phyloP scores from a whole-genome alignment of 1,140 invertebrate species.

The Drosophila littoralis region DNA sequence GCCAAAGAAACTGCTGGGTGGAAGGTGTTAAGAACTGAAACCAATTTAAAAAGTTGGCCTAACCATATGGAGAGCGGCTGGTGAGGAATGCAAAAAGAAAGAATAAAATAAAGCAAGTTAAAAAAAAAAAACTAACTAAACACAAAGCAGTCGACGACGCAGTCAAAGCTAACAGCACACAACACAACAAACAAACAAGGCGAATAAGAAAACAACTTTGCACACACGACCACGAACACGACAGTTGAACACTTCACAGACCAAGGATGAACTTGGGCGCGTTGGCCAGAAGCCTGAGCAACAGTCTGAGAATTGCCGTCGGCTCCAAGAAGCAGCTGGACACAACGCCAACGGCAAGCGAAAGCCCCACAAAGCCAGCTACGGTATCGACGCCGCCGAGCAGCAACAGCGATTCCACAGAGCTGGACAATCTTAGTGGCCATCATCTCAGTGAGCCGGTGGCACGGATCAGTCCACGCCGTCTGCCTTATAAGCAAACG shows the following conservation, averaged over 20 bases:
- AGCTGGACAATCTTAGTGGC: slow-evolving; percentile 14
- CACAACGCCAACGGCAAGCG: background rate
- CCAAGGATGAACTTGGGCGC: slow-evolving; percentile 64
- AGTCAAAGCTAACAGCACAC: slow-evolving; percentile 47
- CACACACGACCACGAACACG: slow-evolving; percentile 20
- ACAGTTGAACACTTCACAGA: slow-evolving; percentile 33
- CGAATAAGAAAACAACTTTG: slow-evolving; percentile 30
- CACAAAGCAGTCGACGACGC: slow-evolving; percentile 27
- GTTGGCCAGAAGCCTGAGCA: slow-evolving; percentile 61
- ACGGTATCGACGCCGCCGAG: background rate
- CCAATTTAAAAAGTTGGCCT: slow-evolving; percentile 78
- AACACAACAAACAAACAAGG: slow-evolving; percentile 42
- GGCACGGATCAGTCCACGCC: slow-evolving; percentile 14
- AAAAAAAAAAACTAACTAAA: background rate
- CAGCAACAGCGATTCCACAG: background rate
- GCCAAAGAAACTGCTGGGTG: slow-evolving; percentile 54
- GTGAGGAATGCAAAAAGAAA: slow-evolving; percentile 20
- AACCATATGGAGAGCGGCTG: slow-evolving; percentile 68
- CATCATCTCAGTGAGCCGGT: background rate
- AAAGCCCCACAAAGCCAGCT: background rate
- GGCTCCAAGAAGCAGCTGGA: slow-evolving; percentile 20
- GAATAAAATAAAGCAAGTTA: background rate
- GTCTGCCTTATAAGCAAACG: slow-evolving; percentile 44
- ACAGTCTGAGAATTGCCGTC: slow-evolving; percentile 37
- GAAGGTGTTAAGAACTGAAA: slow-evolving; percentile 77